A percentile compares a stretch with the other conserved stretches of the same genome.
Conservation (phyloP, 2,888 invertebrate genomes). For the Hoplodrina blanda region DNA sequence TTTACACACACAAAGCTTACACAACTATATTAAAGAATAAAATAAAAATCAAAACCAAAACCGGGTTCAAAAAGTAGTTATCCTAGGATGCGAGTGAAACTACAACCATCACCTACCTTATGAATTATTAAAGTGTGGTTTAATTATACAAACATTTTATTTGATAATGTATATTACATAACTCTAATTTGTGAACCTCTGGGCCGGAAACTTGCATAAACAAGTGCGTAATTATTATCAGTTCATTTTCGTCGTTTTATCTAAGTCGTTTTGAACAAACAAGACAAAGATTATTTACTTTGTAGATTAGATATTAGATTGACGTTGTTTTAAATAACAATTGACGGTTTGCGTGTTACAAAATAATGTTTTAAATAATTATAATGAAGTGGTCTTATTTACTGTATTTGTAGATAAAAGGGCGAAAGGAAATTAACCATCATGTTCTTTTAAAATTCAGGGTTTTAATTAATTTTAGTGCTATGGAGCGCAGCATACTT, state of each 20-base stretch:
- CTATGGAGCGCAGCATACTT: too few relatives aligned
- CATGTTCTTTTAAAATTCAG: background rate
- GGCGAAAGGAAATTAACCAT: too few relatives aligned
- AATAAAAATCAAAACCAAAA: too few relatives aligned
- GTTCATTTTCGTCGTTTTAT: conserved; percentile 11
- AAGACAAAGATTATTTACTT: conserved; percentile 42
- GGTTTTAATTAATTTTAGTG: background rate
- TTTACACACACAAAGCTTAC: too few relatives aligned
- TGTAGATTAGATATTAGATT: conserved; percentile 44
- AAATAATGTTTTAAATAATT: background rate
- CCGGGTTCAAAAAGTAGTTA: too few relatives aligned
- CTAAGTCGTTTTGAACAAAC: conserved; percentile 25
- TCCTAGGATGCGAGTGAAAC: background rate
- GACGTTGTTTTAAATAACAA: conserved; percentile 28
- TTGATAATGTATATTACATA: conserved; percentile 41
- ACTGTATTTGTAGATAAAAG: background rate
- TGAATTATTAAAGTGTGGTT: conserved; percentile 19
- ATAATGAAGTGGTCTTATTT: background rate
- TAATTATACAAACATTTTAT: conserved; percentile 18
- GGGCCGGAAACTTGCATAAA: conserved; percentile 48
- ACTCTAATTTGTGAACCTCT: conserved; percentile 30
- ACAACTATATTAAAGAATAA: too few relatives aligned
- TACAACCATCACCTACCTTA: too few relatives aligned
- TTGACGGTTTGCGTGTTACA: background rate
- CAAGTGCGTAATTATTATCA: conserved; percentile 43